Evolutionary conservation across 2,888 invertebrate genomes (phyloP).

Genomic region (Drosophila demipolita): DNA sequence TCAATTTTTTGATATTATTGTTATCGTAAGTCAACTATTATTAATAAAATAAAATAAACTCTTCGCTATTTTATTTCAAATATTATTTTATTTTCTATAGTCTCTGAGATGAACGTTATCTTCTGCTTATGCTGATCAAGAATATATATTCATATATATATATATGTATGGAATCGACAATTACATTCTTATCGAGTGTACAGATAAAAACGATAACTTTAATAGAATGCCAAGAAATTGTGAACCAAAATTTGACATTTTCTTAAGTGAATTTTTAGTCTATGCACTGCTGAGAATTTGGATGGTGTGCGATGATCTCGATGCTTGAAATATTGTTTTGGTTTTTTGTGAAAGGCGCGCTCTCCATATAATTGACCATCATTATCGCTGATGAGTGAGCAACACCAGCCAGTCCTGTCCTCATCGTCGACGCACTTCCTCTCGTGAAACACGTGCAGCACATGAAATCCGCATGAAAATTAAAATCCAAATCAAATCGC

Average conservation of each 20-base stretch:
- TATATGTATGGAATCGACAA: not conserved
- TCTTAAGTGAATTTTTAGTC: slow-evolving; percentile 8
- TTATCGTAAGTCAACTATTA: not conserved
- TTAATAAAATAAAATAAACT: not conserved
- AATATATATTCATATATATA: not conserved
- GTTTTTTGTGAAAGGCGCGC: slow-evolving; percentile 52
- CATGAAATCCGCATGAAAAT: slow-evolving; percentile 25
- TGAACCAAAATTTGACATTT: slow-evolving; percentile 2
- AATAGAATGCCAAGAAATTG: not conserved
- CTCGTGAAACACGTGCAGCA: slow-evolving; percentile 48
- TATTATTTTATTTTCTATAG: not conserved
- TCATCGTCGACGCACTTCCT: slow-evolving; percentile 29
- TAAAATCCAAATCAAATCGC: slow-evolving; percentile 67
- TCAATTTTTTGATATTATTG: not conserved
- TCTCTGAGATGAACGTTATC: not conserved
- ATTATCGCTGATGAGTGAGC: slow-evolving; percentile 79
- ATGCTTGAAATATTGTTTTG: slow-evolving; percentile 14
- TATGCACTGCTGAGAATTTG: slow-evolving; percentile 4
- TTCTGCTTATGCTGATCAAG: not conserved
- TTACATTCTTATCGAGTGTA: not conserved
- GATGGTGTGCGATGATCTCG: slow-evolving; percentile 7
- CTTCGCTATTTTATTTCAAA: not conserved
- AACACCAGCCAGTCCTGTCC: slow-evolving; percentile 32
- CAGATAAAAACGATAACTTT: not conserved
- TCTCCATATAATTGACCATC: slow-evolving; percentile 74